Base-by-base conservation (phyloP, 1,140 invertebrate species). In the Bombus cullumanus region DNA sequence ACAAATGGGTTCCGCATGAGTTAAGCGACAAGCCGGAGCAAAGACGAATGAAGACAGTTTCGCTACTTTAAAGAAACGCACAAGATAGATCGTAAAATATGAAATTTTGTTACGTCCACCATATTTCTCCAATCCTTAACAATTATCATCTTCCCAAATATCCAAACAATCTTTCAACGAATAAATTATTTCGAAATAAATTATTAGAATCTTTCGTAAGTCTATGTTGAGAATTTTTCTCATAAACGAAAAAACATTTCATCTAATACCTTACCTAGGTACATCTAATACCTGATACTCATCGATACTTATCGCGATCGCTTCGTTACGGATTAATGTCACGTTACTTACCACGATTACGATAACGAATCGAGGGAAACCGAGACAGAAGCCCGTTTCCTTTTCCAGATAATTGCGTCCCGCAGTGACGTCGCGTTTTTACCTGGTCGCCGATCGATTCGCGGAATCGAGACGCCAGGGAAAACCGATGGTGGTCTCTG, bases 321-420 rank as follows among this genome's bases (percentile, higher is more conserved):
- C 59, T 64, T 13, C n/a, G 28, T 66, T 18, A 15, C 59, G 3
- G 6, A n/a, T n/a, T 37, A 39, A 28, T 8, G 4, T 15, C 37
- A 13, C 39, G 28, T 86, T 77, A 80, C 80, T 88, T 81, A 76
- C 37, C 43, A 18, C 62, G 85, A 86, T 83, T 64, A 75, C 75
- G 62, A 88, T 80, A 80, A 81, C 68, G 75, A 53, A 43, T 59
- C 74, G 57, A 37, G 34, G 71, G 72, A 84, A 87, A 75, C 69
- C 71, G 18, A 13, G 10, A 22, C 64, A 18, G 1, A 34, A 15
- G n/a, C 43, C 2, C 73, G 77, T 87, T 87, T 88, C 87, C 87
- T 88, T 84, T 80, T 64, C 81, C 71, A 64, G 75, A 76, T 88
- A 79, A 88, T 84, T 75, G 53, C 80, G 41, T 37, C 8, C 39